Evolutionary conservation across 2,888 invertebrate species (phyloP).

Genomic region (Acleris emargana): DNA sequence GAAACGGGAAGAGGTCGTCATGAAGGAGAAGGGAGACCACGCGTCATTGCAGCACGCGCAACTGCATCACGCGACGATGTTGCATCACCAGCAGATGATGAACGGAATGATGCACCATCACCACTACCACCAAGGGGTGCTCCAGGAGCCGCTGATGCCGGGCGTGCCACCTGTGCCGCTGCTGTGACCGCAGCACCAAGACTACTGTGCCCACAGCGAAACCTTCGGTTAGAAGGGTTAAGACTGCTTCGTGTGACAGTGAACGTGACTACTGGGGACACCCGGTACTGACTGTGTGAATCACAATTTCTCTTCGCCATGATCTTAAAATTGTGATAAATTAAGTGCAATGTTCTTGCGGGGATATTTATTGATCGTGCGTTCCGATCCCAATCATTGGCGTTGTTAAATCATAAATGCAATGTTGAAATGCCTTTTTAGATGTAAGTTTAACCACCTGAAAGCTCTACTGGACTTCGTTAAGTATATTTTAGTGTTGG

Average conservation of each 20-base stretch:
- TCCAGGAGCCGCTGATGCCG: constrained; percentile 76
- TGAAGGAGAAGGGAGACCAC: constrained; percentile 84
- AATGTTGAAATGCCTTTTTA: constrained; percentile 37
- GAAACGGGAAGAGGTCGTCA: constrained; percentile 89
- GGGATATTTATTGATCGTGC: constrained; percentile 49
- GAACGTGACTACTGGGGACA: constrained; percentile 33
- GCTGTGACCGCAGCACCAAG: constrained; percentile 76
- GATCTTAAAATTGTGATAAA: constrained; percentile 65
- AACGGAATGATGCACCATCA: constrained; percentile 81
- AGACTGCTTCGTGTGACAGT: constrained; percentile 41
- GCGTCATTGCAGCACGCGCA: constrained; percentile 79
- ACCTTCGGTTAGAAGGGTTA: constrained; percentile 47
- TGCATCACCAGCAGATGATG: constrained; percentile 83
- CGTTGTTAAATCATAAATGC: constrained; percentile 34
- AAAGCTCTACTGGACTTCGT: constrained; percentile 19
- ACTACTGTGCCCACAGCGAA: constrained; percentile 63
- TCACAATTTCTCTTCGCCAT: constrained; percentile 47
- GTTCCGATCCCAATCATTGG: constrained; percentile 29
- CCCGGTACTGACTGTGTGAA: constrained; percentile 35
- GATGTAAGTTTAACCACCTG: constrained; percentile 30
- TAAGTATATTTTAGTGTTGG: constrained; percentile 30
- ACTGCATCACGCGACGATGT: constrained; percentile 79
- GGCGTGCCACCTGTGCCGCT: constrained; percentile 76
- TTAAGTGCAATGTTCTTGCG: constrained; percentile 67
- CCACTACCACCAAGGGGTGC: constrained; percentile 78